A percentile compares a stretch with the other conserved stretches of the same genome.
Conservation (phyloP, 30 jellyfish, hydroid and myxozoan genomes). For the Clytia hemisphaerica region DNA sequence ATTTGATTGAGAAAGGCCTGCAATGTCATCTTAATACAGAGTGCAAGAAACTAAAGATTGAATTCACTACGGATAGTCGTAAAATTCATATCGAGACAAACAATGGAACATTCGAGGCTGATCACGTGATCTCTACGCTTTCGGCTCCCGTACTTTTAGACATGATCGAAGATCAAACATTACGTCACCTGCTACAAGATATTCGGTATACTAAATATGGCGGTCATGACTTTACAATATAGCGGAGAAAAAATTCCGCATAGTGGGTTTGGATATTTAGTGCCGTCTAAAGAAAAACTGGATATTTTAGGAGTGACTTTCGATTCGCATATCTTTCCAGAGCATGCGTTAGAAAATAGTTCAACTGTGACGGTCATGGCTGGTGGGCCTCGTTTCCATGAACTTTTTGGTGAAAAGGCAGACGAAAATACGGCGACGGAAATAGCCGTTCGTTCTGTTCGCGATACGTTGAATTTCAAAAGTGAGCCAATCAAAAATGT, state of each 20-base stretch:
- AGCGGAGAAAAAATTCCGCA: constrained; percentile 35
- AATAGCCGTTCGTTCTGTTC: constrained; percentile 34
- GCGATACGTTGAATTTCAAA: constrained; percentile 43
- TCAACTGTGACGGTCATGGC: constrained; percentile 50
- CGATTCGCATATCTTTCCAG: constrained; percentile 59
- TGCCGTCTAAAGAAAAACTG: constrained; percentile 68
- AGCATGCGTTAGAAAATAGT: background rate
- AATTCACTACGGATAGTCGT: constrained; percentile 19
- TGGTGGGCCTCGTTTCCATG: constrained; percentile 74
- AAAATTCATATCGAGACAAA: constrained; percentile 39
- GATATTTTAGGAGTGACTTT: constrained; percentile 71
- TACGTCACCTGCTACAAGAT: constrained; percentile 21
- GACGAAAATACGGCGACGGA: constrained; percentile 37
- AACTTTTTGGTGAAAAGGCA: constrained; percentile 63
- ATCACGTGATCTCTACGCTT: constrained; percentile 67
- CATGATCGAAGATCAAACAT: background rate
- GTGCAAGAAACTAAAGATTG: constrained; percentile 40
- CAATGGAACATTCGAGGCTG: constrained; percentile 64
- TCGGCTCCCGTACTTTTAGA: constrained; percentile 45
- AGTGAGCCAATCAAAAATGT: constrained; percentile 35
- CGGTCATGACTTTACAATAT: constrained; percentile 77
- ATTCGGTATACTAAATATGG: constrained; percentile 54
- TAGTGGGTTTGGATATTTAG: constrained; percentile 88
- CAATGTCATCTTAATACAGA: constrained; percentile 43
- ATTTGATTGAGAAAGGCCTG: constrained; percentile 34